phyloP scores from a whole-genome alignment of 1,140 invertebrate genomes.

The Mya arenaria region DNA sequence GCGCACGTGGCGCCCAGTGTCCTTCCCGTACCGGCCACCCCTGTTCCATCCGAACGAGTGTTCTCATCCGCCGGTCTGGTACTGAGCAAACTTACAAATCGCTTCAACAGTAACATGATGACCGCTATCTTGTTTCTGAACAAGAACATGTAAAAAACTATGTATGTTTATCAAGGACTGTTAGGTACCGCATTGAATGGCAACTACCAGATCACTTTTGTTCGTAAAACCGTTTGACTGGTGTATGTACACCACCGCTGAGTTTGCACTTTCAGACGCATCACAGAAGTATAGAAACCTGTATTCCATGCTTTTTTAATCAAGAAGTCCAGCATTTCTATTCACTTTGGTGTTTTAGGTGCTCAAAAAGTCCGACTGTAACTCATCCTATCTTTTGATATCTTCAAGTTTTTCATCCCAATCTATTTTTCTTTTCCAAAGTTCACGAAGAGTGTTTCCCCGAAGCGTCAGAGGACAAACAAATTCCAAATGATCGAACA shows the following conservation, averaged over 20 bases:
- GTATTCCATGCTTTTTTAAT: not conserved
- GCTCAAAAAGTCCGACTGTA: not conserved
- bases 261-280: not conserved
- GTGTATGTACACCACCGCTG: not conserved
- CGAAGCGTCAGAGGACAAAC: not conserved
- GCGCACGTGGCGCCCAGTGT: no score
- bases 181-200: no score
- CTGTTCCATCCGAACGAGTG: no score
- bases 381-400: not conserved
- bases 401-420: not conserved
- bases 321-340: not conserved
- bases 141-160: no score
- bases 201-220: not conserved
- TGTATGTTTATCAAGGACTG: no score
- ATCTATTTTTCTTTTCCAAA: not conserved
- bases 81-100: no score
- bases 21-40: no score
- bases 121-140: no score
- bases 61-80: no score
- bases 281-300: slow-evolving; percentile 9
- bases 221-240: not conserved
- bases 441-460: not conserved
- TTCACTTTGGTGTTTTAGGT: not conserved
- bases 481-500: not conserved
- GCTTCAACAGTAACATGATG: no score